These are phyloP conservation scores for Pangasianodon hypophthalmus DNA, from an alignment of 2,113 vertebrate genomes.

Conservation along the genomic window DNA sequence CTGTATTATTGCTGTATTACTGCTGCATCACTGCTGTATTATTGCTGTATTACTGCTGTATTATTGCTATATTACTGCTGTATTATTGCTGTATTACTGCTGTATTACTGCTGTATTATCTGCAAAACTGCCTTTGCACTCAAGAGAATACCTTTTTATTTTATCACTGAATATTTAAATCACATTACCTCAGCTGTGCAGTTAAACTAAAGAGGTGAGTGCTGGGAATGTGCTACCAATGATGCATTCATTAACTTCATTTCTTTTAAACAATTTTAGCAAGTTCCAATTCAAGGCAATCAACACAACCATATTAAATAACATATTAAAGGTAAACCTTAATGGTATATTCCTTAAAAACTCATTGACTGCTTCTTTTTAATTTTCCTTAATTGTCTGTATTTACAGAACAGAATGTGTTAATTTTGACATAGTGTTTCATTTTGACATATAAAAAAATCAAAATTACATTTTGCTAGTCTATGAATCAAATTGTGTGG, in stretches of 20 bases:
- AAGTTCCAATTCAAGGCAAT: not conserved
- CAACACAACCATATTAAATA: not conserved
- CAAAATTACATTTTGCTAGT: too few species aligned
- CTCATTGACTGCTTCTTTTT: not conserved
- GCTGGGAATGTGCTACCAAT: too few species aligned
- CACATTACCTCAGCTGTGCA: too few species aligned
- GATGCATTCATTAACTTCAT: too few species aligned
- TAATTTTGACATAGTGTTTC: not conserved
- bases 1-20: not conserved
- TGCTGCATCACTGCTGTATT: not conserved
- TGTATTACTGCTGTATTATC: too few species aligned
- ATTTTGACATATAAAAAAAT: not conserved
- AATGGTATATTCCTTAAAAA: too few species aligned
- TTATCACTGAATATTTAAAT: too few species aligned
- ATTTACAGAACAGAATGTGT: not conserved
- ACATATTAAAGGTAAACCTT: too few species aligned
- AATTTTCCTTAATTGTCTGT: not conserved
- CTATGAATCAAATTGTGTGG: too few species aligned
- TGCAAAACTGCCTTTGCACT: too few species aligned
- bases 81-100: not conserved
- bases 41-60: not conserved
- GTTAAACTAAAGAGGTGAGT: too few species aligned
- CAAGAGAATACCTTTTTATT: too few species aligned
- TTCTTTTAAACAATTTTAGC: not conserved
- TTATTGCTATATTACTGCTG: not conserved